Evolutionary conservation across 1,140 invertebrate genomes (phyloP).

Genomic region (Antheraea mylitta): DNA sequence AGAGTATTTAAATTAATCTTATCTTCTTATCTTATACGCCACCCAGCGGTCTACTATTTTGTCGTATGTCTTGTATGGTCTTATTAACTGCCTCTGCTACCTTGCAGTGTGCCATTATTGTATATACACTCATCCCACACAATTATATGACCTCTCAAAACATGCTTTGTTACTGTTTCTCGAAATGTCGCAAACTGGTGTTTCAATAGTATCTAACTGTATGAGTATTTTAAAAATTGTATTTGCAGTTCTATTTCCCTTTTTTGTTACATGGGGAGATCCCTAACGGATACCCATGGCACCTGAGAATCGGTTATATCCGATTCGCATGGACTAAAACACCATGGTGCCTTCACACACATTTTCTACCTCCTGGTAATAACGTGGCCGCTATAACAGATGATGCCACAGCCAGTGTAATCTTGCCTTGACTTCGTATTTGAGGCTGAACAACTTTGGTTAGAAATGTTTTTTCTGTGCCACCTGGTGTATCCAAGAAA

Average conservation of each 20-base stretch:
- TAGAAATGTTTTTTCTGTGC: conserved; percentile 34
- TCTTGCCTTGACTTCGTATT: conserved; percentile 11
- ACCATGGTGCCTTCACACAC: no score
- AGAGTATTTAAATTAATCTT: no score
- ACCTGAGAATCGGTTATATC: no score
- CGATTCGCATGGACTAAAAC: no score
- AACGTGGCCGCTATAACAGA: conserved; percentile 20
- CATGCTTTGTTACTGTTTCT: conserved; percentile 25
- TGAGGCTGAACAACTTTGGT: conserved; percentile 37
- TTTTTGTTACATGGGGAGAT: no score
- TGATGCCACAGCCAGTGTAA: conserved; percentile 22
- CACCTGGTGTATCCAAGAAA: conserved; percentile 21
- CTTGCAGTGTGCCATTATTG: conserved; percentile 60
- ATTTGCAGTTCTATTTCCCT: conserved; percentile 43
- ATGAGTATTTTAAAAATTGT: conserved; percentile 59
- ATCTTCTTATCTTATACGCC: no score
- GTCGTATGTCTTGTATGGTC: no score
- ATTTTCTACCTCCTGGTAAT: conserved; percentile 9
- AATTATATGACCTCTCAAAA: conserved; percentile 37
- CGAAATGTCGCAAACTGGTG: no score
- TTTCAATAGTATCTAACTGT: conserved; percentile 21
- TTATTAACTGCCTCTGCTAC: conserved; percentile 33
- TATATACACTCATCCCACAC: conserved; percentile 58
- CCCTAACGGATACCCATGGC: no score
- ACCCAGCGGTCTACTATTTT: no score